Base-by-base conservation (phyloP, 2,113 vertebrate genomes). In the Pluvialis apricaria region DNA sequence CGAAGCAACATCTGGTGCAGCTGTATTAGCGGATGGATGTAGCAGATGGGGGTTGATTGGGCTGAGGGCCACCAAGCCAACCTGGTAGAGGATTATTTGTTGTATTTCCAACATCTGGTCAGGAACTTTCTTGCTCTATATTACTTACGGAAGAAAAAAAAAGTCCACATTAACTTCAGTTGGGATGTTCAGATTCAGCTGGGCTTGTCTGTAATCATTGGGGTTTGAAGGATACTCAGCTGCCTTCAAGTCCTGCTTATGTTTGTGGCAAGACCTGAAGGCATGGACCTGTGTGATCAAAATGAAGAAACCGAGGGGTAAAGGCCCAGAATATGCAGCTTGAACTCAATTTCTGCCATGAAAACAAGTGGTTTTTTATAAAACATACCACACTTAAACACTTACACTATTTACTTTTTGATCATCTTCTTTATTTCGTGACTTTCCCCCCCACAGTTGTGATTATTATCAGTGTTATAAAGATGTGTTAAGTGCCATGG, bases 361-460 rank as follows among this genome's bases (percentile, higher is more conserved):
- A 52, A 71, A 91, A 47, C 15, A 29, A 52, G 26, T 19, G 9
- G 15, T 66, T 68, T 75, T 75, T 55, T 34, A 51, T 51, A 66
- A 86, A 86, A 47, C 9, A 34, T 4, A 28, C 38, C 26, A 7
- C 20, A n/a, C 17, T 61, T 34, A 45, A 29, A 69, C 47, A 38
- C 7, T 58, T 44, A 26, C 0, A 26, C 6, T 22, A 52, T 25
- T 32, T 21, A 38, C 4, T 76, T 83, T 58, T 52, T 44, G 1
- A 66, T 40, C 13, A 64, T 31, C 44, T 22, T 21, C 28, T 73
- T 82, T 68, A 75, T 86, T 76, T 80, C 20, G 7, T 9, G 11
- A n/a, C 13, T 19, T 77, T 24, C 16, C 6, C 3, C 2, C 20
- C 13, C 45, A 10, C 20, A 24, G 0, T 12, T 8, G 7, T 25